phyloP scores from a whole-genome alignment of 2,888 invertebrate species.

The Mongoloraphidia duomilia region DNA sequence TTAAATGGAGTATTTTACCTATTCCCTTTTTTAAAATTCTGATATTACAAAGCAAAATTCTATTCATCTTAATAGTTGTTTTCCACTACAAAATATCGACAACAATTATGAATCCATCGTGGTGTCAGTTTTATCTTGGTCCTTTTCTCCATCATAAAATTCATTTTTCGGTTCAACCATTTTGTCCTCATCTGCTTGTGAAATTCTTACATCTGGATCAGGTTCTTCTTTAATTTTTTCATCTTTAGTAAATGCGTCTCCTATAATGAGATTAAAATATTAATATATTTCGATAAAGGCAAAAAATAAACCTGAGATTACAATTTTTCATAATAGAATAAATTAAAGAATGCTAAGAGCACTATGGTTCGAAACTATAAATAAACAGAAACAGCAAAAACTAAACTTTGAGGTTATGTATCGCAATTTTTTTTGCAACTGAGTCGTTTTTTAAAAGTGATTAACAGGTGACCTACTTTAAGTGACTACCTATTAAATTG shows the following conservation, averaged over 20 bases:
- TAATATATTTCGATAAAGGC: neutral
- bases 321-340: neutral
- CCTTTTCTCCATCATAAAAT: slow-evolving; percentile 81
- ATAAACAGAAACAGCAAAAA: too few relatives aligned
- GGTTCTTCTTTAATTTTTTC: slow-evolving; percentile 57
- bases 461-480: too few relatives aligned
- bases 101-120: slow-evolving; percentile 27
- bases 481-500: too few relatives aligned
- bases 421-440: too few relatives aligned
- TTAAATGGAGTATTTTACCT: too few relatives aligned
- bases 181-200: slow-evolving; percentile 65
- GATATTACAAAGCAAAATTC: neutral
- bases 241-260: slow-evolving; percentile 61
- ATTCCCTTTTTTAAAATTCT: too few relatives aligned
- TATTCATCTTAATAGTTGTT: neutral
- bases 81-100: neutral
- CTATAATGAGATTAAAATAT: slow-evolving; percentile 19
- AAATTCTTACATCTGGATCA: slow-evolving; percentile 69
- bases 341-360: neutral
- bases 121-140: slow-evolving; percentile 61
- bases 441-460: too few relatives aligned
- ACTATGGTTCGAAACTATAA: too few relatives aligned
- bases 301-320: slow-evolving; percentile 5
- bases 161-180: slow-evolving; percentile 74
- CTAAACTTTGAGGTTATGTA: too few relatives aligned